A percentile compares a stretch with the other conserved stretches of the same genome.
Evolutionary conservation across 1,140 invertebrate genomes (phyloP).

Genomic region (Parapsyche elsis): DNA sequence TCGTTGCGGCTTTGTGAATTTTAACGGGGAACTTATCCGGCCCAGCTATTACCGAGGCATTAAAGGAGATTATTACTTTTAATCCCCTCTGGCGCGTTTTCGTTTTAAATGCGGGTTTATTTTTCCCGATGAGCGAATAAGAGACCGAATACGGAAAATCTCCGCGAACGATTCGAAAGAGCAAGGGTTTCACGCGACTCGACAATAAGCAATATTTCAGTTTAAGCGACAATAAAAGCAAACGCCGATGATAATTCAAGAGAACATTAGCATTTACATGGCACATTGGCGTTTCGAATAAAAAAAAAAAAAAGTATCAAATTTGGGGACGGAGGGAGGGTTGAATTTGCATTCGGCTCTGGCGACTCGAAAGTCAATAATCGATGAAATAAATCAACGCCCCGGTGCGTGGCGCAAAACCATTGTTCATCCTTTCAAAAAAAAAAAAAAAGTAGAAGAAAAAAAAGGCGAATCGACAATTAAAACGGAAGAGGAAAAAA

Average conservation of each 20-base stretch:
- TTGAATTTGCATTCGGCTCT: conserved; percentile 21
- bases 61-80: conserved; percentile 56
- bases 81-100: conserved; percentile 52
- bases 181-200: too few relatives aligned
- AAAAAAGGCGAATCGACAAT: not conserved
- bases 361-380: conserved; percentile 12
- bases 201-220: not conserved
- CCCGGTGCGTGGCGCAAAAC: not conserved
- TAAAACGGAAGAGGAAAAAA: conserved; percentile 31
- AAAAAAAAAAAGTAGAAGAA: too few relatives aligned
- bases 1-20: conserved; percentile 54
- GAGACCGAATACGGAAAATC: conserved; percentile 20
- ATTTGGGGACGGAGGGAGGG: not conserved
- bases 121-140: conserved; percentile 53
- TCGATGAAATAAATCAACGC: conserved; percentile 26
- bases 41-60: conserved; percentile 53
- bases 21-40: conserved; percentile 55
- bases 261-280: conserved; percentile 8
- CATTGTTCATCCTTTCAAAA: too few relatives aligned
- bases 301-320: not conserved
- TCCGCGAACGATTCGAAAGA: not conserved
- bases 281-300: not conserved
- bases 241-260: not conserved
- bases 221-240: conserved; percentile 5
- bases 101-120: conserved; percentile 52